phyloP scores from a whole-genome alignment of 2,888 invertebrate genomes.

The Gymnosoma rotundatum region DNA sequence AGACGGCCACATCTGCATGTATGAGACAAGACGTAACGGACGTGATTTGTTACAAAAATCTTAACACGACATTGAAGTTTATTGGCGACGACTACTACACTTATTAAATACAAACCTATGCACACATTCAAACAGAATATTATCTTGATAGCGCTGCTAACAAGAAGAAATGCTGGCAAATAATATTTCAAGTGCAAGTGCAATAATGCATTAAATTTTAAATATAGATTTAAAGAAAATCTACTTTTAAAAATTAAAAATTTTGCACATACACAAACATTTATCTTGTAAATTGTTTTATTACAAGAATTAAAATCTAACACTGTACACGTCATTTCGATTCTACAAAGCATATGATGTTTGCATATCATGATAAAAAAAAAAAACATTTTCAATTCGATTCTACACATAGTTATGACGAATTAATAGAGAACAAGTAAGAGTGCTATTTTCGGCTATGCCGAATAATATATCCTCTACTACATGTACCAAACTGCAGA shows the following conservation, averaged over 20 bases:
- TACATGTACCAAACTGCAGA: too few relatives aligned
- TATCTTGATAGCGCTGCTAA: slow-evolving; percentile 58
- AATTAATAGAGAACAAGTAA: too few relatives aligned
- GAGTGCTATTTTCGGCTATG: too few relatives aligned
- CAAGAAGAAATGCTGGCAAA: slow-evolving; percentile 29
- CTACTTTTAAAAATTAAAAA: slow-evolving; percentile 16
- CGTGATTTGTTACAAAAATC: slow-evolving; percentile 66
- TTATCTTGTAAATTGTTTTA: too few relatives aligned
- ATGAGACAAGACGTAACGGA: slow-evolving; percentile 57
- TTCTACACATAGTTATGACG: too few relatives aligned
- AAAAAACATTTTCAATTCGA: too few relatives aligned
- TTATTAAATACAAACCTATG: slow-evolving; percentile 19
- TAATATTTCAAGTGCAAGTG: slow-evolving; percentile 68
- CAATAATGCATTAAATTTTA: slow-evolving; percentile 61
- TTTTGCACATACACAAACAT: not conserved
- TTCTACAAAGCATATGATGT: too few relatives aligned
- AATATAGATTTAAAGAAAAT: slow-evolving; percentile 24
- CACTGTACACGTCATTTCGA: too few relatives aligned
- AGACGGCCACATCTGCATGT: slow-evolving; percentile 56
- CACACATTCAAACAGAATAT: slow-evolving; percentile 15
- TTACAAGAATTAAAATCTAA: too few relatives aligned
- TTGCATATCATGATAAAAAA: too few relatives aligned
- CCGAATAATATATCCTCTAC: too few relatives aligned
- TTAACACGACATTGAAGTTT: slow-evolving; percentile 69
- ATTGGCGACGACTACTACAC: slow-evolving; percentile 38